phyloP scores from a whole-genome alignment of 2,888 invertebrate genomes.

The Torymus tubicola region DNA sequence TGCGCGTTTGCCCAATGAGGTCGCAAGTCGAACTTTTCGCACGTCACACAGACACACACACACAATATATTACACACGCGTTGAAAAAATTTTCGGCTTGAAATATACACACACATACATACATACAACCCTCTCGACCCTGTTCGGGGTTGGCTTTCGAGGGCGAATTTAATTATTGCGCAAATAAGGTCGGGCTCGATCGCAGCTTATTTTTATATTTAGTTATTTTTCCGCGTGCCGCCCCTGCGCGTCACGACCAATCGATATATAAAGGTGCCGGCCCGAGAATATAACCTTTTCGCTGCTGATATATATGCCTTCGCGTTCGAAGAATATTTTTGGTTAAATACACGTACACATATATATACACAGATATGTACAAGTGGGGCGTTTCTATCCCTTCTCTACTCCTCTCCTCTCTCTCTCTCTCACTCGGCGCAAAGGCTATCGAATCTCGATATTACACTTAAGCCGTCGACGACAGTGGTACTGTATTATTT shows the following conservation, averaged over 20 bases:
- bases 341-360: background rate
- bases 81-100: too few relatives aligned
- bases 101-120: too few relatives aligned
- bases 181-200: background rate
- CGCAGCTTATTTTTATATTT: constrained; percentile 8
- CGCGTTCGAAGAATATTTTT: constrained; percentile 16
- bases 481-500: background rate
- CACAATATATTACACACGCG: too few relatives aligned
- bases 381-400: too few relatives aligned
- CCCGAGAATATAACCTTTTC: constrained; percentile 4
- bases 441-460: constrained; percentile 13
- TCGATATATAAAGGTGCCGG: background rate
- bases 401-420: too few relatives aligned
- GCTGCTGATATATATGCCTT: too few relatives aligned
- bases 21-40: too few relatives aligned
- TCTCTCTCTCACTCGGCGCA: background rate
- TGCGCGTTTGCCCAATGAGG: too few relatives aligned
- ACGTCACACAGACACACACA: too few relatives aligned
- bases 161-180: background rate
- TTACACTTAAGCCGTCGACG: background rate
- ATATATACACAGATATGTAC: too few relatives aligned
- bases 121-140: too few relatives aligned
- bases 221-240: background rate
- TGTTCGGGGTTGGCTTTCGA: too few relatives aligned
- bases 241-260: background rate